These are phyloP conservation scores for Drosophila dives DNA, from an alignment of 2,888 invertebrate species.

Conservation along the genomic window DNA sequence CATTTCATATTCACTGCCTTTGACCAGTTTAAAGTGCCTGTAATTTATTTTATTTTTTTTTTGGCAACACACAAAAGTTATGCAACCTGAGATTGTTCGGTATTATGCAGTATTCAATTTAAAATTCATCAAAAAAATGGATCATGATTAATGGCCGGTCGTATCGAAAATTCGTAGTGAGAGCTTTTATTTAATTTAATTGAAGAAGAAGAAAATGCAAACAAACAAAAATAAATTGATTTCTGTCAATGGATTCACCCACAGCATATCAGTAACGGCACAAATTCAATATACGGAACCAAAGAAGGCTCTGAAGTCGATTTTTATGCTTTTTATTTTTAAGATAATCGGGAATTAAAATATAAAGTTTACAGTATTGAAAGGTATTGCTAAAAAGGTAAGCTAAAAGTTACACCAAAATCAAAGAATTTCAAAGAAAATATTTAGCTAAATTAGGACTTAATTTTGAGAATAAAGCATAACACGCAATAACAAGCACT, in stretches of 20 bases:
- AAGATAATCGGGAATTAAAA: not conserved
- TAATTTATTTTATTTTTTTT: conserved; percentile 9
- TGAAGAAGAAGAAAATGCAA: conserved; percentile 42
- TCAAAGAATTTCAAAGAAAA: not conserved
- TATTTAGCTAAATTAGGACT: not conserved
- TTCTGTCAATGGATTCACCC: conserved; percentile 59
- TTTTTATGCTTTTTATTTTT: not conserved
- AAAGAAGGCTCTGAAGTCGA: not conserved
- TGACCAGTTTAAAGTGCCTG: conserved; percentile 41
- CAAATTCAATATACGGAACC: conserved; percentile 3
- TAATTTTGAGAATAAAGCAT: not conserved
- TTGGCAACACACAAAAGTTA: conserved; percentile 28
- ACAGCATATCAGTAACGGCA: conserved; percentile 1
- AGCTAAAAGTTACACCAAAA: not conserved
- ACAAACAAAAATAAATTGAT: conserved; percentile 46
- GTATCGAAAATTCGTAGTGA: conserved; percentile 37
- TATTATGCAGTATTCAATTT: conserved; percentile 57
- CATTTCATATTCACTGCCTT: conserved; percentile 54
- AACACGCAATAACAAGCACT: not conserved
- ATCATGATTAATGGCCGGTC: conserved; percentile 66
- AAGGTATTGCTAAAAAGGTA: too few species aligned
- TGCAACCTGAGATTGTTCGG: conserved; percentile 37
- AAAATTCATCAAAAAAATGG: conserved; percentile 37
- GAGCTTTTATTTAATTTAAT: conserved; percentile 65
- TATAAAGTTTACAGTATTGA: not conserved